Conservation (phyloP, 2,888 invertebrate species). For the Eupithecia insigniata region DNA sequence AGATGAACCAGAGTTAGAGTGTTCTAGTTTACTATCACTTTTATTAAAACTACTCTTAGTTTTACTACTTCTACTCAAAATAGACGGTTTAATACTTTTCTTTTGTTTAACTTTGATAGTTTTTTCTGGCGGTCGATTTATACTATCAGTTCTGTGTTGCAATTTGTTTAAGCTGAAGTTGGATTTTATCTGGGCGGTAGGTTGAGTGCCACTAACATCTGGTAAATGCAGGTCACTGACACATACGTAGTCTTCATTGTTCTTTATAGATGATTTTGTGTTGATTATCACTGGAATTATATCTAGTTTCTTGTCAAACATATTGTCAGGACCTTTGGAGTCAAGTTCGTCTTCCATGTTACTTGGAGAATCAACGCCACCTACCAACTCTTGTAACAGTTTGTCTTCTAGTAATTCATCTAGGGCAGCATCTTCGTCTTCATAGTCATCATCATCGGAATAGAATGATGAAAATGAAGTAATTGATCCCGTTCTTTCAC, state of each 20-base stretch:
- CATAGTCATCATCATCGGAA: conserved; percentile 70
- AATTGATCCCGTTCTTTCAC: conserved; percentile 62
- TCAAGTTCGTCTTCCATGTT: conserved; percentile 68
- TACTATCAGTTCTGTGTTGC: conserved; percentile 75
- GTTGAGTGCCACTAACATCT: conserved; percentile 64
- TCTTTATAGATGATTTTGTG: conserved; percentile 57
- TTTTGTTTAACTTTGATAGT: conserved; percentile 73
- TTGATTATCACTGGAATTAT: conserved; percentile 78
- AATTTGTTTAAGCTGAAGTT: conserved; percentile 76
- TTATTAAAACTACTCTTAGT: conserved; percentile 58
- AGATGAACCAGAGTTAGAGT: conserved; percentile 85
- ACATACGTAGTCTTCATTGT: conserved; percentile 72
- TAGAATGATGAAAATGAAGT: conserved; percentile 73
- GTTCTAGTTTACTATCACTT: conserved; percentile 68
- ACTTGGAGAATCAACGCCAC: conserved; percentile 75
- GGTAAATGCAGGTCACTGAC: conserved; percentile 73
- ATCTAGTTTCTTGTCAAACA: conserved; percentile 73
- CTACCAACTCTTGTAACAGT: conserved; percentile 75
- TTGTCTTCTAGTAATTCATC: conserved; percentile 74
- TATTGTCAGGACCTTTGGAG: conserved; percentile 75
- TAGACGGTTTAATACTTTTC: conserved; percentile 63
- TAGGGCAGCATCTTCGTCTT: conserved; percentile 59
- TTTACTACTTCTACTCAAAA: conserved; percentile 65
- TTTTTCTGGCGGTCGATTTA: conserved; percentile 74
- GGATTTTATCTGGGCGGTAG: conserved; percentile 77